These are phyloP conservation scores for Empidonax alnorum DNA, from an alignment of 2,113 vertebrate species.

Conservation along the genomic window DNA sequence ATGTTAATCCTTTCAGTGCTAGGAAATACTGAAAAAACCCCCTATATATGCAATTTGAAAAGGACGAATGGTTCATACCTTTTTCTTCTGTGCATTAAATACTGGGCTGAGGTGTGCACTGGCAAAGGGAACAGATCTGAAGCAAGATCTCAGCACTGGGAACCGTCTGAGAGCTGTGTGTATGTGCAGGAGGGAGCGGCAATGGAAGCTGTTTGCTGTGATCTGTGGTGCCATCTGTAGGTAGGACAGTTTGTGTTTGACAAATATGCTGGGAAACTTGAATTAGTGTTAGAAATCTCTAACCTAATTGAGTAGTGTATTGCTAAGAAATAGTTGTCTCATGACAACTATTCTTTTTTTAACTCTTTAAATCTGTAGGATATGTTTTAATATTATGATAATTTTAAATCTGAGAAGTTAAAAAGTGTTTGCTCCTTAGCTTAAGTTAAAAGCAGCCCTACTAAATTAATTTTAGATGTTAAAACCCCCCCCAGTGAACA, in stretches of 20 bases:
- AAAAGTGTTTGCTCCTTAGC: background rate
- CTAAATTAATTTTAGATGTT: background rate
- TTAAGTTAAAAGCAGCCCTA: background rate
- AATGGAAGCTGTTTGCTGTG: background rate
- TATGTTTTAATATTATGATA: background rate
- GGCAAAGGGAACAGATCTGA: background rate
- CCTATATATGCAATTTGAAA: background rate
- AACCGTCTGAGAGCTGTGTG: background rate
- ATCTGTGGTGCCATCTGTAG: constrained; percentile 61
- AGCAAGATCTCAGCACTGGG: background rate
- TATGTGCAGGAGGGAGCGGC: background rate
- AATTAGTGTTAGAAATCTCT: background rate
- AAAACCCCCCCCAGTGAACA: background rate
- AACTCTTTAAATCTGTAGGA: background rate
- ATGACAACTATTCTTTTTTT: background rate
- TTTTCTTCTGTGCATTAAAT: background rate
- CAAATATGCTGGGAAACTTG: background rate
- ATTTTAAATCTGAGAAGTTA: background rate
- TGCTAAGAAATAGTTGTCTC: background rate
- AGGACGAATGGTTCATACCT: background rate
- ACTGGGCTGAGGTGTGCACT: background rate
- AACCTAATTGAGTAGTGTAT: background rate
- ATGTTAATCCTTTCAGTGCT: background rate
- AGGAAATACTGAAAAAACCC: background rate
- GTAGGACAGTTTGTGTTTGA: background rate